These are phyloP conservation scores for Ethmia dodecea DNA, from an alignment of 2,888 invertebrate genomes.

Conservation along the genomic window DNA sequence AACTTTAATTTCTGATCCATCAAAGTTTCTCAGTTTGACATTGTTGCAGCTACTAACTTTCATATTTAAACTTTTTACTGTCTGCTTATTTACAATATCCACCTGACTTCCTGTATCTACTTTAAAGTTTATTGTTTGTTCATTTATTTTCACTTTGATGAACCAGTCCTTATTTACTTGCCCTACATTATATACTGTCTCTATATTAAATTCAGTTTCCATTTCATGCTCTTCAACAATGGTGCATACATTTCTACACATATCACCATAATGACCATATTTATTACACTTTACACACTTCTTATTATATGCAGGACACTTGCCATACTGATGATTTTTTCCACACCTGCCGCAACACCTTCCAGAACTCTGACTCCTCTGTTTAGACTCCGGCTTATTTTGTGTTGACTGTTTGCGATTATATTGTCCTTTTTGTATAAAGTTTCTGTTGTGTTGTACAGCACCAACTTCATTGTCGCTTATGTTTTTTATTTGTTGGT, in stretches of 20 bases:
- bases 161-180: conserved; percentile 2
- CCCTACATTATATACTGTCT: not conserved
- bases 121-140: not conserved
- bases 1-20: conserved; percentile 3
- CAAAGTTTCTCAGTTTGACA: not conserved
- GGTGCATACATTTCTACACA: not conserved
- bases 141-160: conserved; percentile 2
- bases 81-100: conserved; percentile 3
- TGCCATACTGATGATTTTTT: not conserved
- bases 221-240: not conserved
- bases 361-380: too few relatives aligned
- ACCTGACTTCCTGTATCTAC: conserved; percentile 7
- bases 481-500: not conserved
- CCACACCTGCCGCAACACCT: conserved; percentile 6
- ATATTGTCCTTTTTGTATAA: too few relatives aligned
- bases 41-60: not conserved
- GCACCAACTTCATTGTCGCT: not conserved
- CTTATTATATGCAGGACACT: conserved; percentile 5
- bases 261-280: not conserved
- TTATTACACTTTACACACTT: conserved; percentile 4
- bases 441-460: not conserved
- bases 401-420: too few relatives aligned
- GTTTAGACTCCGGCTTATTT: too few relatives aligned
- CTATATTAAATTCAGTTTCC: not conserved
- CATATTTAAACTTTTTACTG: conserved; percentile 1